These are phyloP conservation scores for Triplophysa dalaica DNA, from an alignment of 2,113 vertebrate genomes.

Conservation along the genomic window DNA sequence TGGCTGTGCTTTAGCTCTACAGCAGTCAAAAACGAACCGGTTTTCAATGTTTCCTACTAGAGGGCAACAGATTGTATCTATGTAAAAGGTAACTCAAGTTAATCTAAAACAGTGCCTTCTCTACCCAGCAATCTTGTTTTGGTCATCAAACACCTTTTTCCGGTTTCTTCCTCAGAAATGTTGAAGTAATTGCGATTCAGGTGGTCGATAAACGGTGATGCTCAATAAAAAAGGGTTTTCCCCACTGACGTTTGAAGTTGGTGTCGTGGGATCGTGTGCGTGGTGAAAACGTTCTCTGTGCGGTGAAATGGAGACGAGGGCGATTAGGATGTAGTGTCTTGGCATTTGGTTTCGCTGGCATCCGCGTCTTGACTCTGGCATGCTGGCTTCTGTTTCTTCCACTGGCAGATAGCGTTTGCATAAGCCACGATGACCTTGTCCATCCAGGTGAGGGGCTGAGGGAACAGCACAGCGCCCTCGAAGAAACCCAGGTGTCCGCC, in stretches of 20 bases:
- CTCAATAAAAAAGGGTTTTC: background rate
- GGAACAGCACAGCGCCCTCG: conserved; percentile 95
- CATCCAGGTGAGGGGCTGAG: conserved; percentile 98
- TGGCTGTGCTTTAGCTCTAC: conserved; percentile 1
- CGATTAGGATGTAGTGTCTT: conserved; percentile 63
- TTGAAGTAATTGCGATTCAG: conserved; percentile 43
- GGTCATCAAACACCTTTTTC: conserved; percentile 11
- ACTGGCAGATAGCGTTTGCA: conserved; percentile 91
- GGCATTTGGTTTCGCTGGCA: conserved; percentile 62
- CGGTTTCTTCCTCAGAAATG: conserved; percentile 29
- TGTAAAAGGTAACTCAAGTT: background rate
- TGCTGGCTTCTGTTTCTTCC: conserved; percentile 90
- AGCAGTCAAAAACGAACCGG: conserved; percentile 8
- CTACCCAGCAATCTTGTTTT: background rate
- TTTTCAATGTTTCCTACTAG: conserved; percentile 1
- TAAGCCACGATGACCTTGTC: conserved; percentile 97
- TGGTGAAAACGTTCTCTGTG: background rate
- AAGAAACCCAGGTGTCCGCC: conserved; percentile 98
- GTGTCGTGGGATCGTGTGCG: background rate
- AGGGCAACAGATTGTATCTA: background rate
- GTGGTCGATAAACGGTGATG: conserved; percentile 27
- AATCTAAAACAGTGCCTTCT: conserved; percentile 5
- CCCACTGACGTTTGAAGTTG: background rate
- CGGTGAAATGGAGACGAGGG: conserved; percentile 19
- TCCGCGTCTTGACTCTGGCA: conserved; percentile 77